Evolutionary conservation across 2,797 vertebrate genomes (phyloP).

Genomic region (Monodelphis domestica): DNA sequence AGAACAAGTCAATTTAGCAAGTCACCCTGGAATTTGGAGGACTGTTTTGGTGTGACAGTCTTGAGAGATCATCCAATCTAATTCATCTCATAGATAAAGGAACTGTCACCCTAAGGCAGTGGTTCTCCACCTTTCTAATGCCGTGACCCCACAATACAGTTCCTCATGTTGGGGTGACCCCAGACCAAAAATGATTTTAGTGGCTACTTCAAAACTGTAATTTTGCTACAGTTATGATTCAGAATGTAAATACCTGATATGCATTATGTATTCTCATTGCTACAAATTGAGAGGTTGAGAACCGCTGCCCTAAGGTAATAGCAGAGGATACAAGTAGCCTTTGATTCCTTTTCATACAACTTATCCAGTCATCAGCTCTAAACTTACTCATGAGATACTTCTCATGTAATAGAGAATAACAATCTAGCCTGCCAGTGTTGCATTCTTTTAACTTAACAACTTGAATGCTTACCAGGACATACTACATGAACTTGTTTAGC

Average conservation of each 20-base stretch:
- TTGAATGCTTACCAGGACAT: not conserved
- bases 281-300: too few species aligned
- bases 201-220: too few species aligned
- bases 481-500: not conserved
- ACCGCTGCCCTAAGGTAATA: not conserved
- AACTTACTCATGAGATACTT: not conserved
- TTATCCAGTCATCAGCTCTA: not conserved
- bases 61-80: not conserved
- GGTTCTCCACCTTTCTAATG: too few species aligned
- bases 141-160: too few species aligned
- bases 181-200: too few species aligned
- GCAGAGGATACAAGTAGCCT: not conserved
- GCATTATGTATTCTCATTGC: too few species aligned
- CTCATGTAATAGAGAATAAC: not conserved
- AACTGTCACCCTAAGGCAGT: not conserved
- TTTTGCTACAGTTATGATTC: too few species aligned
- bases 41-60: not conserved
- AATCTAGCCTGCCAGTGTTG: not conserved
- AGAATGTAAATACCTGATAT: too few species aligned
- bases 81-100: not conserved
- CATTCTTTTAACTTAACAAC: not conserved
- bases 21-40: not conserved
- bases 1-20: not conserved
- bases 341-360: not conserved
- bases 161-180: too few species aligned